These are phyloP conservation scores for Anadara kagoshimensis DNA, from an alignment of 1,140 invertebrate genomes.

Conservation along the genomic window DNA sequence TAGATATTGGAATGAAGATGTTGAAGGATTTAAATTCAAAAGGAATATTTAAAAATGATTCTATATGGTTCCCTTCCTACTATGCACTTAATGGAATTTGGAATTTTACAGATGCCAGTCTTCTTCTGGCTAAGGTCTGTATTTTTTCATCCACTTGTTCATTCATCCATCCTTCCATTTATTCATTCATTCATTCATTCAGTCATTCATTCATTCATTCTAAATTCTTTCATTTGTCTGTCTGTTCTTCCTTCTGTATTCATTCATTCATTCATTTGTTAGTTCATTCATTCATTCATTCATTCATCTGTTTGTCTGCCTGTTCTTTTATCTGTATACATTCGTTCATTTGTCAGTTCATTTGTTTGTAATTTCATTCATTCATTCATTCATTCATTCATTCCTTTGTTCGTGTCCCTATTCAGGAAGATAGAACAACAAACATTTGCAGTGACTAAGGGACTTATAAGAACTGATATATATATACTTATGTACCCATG, in stretches of 20 bases:
- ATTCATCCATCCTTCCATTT: background rate
- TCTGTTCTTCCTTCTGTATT: background rate
- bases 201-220: background rate
- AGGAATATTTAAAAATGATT: slow-evolving; percentile 70
- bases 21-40: slow-evolving; percentile 66
- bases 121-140: slow-evolving; percentile 62
- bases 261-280: background rate
- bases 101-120: slow-evolving; percentile 68
- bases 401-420: too few relatives aligned
- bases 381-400: background rate
- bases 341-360: background rate
- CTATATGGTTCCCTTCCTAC: slow-evolving; percentile 70
- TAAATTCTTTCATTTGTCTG: background rate
- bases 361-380: background rate
- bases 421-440: too few relatives aligned
- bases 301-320: background rate
- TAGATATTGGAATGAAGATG: slow-evolving; percentile 65
- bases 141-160: background rate
- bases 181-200: background rate
- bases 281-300: background rate
- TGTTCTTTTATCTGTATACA: too few relatives aligned
- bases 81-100: slow-evolving; percentile 68
- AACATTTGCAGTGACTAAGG: too few relatives aligned
- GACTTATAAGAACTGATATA: too few relatives aligned
- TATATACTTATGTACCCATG: too few relatives aligned